Evolutionary conservation across 2,888 invertebrate genomes (phyloP).

Genomic region (Philopedon plagiatum): DNA sequence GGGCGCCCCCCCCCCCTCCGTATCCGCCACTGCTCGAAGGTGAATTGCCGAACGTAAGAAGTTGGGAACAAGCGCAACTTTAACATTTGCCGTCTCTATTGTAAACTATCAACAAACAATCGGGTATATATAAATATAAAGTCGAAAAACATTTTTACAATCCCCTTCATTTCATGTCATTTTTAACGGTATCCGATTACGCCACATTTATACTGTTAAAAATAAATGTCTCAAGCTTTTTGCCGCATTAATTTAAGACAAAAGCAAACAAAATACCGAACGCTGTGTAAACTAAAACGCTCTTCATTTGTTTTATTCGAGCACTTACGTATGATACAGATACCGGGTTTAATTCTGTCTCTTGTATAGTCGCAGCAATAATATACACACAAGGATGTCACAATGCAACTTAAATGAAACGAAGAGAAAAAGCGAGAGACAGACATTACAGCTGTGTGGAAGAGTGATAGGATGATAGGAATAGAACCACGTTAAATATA

Average conservation of each 20-base stretch:
- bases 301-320: slow-evolving; percentile 26
- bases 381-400: slow-evolving; percentile 5
- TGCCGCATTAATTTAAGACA: slow-evolving; percentile 14
- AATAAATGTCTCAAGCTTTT: slow-evolving; percentile 3
- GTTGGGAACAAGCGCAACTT: too few relatives aligned
- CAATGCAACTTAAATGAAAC: not conserved
- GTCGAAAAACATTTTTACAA: too few relatives aligned
- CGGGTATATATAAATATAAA: too few relatives aligned
- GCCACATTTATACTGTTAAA: not conserved
- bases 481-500: not conserved
- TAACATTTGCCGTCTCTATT: too few relatives aligned
- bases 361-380: slow-evolving; percentile 4
- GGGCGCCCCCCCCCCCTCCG: too few relatives aligned
- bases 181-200: slow-evolving; percentile 3
- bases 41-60: too few relatives aligned
- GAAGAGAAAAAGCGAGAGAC: not conserved
- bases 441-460: not conserved
- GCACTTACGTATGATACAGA: slow-evolving; percentile 16
- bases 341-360: slow-evolving; percentile 9
- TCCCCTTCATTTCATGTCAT: not conserved
- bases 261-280: slow-evolving; percentile 9
- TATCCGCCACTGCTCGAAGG: too few relatives aligned
- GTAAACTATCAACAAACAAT: too few relatives aligned
- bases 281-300: slow-evolving; percentile 19
- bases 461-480: not conserved